These are phyloP conservation scores for Metallyticus violacea DNA, from an alignment of 2,888 invertebrate genomes.

Conservation along the genomic window DNA sequence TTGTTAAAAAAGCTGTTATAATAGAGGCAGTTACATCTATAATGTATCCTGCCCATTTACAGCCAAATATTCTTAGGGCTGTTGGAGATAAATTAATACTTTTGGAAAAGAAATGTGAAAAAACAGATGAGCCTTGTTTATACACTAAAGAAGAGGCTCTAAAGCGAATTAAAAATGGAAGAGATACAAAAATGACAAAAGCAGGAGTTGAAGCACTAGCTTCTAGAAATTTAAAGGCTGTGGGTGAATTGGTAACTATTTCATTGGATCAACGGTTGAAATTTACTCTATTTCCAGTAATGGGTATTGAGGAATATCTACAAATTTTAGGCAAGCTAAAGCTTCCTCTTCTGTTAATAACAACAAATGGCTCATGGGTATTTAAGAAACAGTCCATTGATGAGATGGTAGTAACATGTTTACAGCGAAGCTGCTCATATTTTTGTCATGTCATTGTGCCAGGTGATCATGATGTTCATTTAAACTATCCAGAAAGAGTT, in stretches of 20 bases:
- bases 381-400: neutral
- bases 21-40: conserved; percentile 45
- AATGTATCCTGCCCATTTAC: neutral
- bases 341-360: conserved; percentile 10
- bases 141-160: conserved; percentile 36
- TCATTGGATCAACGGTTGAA: conserved; percentile 6
- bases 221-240: neutral
- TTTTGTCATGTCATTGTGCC: conserved; percentile 45
- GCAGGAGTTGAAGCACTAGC: conserved; percentile 50
- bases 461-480: conserved; percentile 62
- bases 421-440: conserved; percentile 30
- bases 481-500: conserved; percentile 55
- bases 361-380: neutral
- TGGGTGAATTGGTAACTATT: neutral
- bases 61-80: neutral
- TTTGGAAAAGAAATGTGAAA: conserved; percentile 39
- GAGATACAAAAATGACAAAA: conserved; percentile 45
- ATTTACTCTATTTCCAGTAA: neutral
- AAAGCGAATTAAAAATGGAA: conserved; percentile 47
- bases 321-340: conserved; percentile 3
- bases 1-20: conserved; percentile 48
- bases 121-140: conserved; percentile 30
- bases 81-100: conserved; percentile 41
- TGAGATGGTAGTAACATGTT: neutral
- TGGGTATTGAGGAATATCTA: neutral